Evolutionary conservation across 2,113 vertebrate genomes (phyloP), one percentile per base, ranked within the genome.

Genomic region (Paedocypris sp.): DNA sequence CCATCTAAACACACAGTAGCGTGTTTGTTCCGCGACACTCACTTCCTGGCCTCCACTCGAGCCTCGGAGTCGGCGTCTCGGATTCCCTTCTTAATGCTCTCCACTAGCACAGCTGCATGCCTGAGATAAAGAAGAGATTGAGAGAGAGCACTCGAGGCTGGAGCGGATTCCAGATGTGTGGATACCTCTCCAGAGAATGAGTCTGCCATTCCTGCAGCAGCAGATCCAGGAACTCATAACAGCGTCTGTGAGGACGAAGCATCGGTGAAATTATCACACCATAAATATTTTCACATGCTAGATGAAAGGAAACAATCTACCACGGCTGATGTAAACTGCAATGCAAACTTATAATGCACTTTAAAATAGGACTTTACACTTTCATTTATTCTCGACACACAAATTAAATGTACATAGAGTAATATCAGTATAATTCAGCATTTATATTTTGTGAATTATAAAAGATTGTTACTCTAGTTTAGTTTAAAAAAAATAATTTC

Each of bases 51-150:
- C 66, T 95, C 94, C 46, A 92, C 90, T 85, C 93, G 87, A 75
- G 92, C 93, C 73, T 97, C 93, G 2, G 93, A 91, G 80, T 98
- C 94, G 3, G 94, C 90, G 77, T 98, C 94, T 77, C 88, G 86
- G 77, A 98, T 88, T 72, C 94, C 94, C 67, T 98, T 98, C 80
- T 94, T 97, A 75, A 98, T 97, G 45, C 93, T 97, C 72, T 97
- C 94, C 63, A 95, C 90, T 72, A 98, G 74, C 72, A 97, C 93
- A 10, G 91, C 82, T 36, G 87, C 90, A 52, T 98, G 93, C 77
- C 93, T 98, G 72, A 5, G 72, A 48, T 26, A 79, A 42, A 81
- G 4, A 50, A 1, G 16, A 50, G 12, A 51, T n/a, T n/a, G 16
- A 78, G 33, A 77, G 20, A 35, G 15, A 51, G 38, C 15, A 25